Percentiles rank a stretch among this genome's conserved stretches.
Conservation (phyloP, 2,113 vertebrate genomes). For the Dasyprocta punctata region DNA sequence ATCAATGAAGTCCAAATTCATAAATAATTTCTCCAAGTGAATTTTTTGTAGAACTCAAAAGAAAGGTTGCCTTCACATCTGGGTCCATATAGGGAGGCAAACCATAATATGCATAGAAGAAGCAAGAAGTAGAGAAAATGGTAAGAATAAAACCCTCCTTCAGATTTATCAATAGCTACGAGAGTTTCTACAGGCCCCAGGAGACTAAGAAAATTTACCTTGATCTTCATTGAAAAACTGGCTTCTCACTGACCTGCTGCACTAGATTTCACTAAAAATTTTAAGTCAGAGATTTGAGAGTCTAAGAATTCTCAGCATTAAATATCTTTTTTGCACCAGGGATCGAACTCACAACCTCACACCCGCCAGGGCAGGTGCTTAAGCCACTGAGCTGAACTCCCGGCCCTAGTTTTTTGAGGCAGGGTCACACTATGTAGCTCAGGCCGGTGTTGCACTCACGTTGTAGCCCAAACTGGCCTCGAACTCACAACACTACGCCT, state of each 20-base stretch:
- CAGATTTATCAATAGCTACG: not conserved
- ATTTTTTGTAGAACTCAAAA: not conserved
- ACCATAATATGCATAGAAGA: not conserved
- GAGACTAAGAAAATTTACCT: not conserved
- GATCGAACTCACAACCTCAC: too few relatives aligned
- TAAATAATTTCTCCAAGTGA: not conserved
- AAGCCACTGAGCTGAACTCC: too few relatives aligned
- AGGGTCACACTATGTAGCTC: too few relatives aligned
- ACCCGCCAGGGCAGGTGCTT: too few relatives aligned
- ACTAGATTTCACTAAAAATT: not conserved
- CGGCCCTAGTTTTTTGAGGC: too few relatives aligned
- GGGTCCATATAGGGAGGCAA: not conserved
- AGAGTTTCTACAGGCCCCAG: not conserved
- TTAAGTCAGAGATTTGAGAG: not conserved
- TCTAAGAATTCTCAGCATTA: not conserved
- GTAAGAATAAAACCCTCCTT: not conserved
- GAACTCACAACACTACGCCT: too few relatives aligned
- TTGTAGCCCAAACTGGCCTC: too few relatives aligned
- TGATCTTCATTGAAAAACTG: not conserved
- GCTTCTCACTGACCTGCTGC: not conserved
- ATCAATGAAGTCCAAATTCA: not conserved
- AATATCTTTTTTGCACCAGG: too few relatives aligned
- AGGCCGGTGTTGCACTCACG: too few relatives aligned
- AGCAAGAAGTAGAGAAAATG: not conserved
- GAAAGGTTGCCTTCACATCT: not conserved